Percentiles rank a stretch among this genome's conserved stretches.
Evolutionary conservation across 1,140 invertebrate species (phyloP).

Genomic region (Prorops nasuta): DNA sequence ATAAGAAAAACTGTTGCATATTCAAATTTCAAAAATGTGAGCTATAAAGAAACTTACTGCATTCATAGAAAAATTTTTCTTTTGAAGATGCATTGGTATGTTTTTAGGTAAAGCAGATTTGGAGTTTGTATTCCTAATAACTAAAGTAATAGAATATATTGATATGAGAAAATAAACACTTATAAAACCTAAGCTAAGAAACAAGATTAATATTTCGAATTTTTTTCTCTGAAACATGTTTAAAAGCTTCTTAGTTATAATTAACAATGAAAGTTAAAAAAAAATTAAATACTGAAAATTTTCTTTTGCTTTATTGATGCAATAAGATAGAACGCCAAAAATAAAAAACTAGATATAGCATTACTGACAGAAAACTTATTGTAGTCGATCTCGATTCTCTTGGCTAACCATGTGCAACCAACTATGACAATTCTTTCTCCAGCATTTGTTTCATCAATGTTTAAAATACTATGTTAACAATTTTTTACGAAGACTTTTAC

Average conservation of each 20-base stretch:
- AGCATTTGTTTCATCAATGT: no score
- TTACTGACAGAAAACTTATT: background rate
- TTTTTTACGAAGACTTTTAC: no score
- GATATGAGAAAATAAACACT: no score
- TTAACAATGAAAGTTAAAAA: slow-evolving; percentile 3
- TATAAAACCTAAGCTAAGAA: no score
- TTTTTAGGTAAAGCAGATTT: background rate
- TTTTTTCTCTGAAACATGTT: no score
- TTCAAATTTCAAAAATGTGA: background rate
- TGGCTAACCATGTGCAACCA: slow-evolving; percentile 30
- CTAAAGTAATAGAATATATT: slow-evolving; percentile 15
- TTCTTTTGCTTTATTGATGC: background rate
- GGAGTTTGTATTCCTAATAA: background rate
- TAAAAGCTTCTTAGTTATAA: no score
- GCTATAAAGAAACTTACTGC: slow-evolving; percentile 2
- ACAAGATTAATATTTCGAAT: no score
- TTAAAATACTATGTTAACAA: no score
- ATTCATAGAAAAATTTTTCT: background rate
- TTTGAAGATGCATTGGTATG: background rate
- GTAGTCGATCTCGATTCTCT: slow-evolving; percentile 29
- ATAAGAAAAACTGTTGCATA: background rate
- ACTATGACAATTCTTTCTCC: no score
- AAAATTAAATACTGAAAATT: background rate
- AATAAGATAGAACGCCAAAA: background rate
- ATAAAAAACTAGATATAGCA: no score